Evolutionary conservation across 2,797 vertebrate genomes (phyloP).

Genomic region (Clamator glandarius): DNA sequence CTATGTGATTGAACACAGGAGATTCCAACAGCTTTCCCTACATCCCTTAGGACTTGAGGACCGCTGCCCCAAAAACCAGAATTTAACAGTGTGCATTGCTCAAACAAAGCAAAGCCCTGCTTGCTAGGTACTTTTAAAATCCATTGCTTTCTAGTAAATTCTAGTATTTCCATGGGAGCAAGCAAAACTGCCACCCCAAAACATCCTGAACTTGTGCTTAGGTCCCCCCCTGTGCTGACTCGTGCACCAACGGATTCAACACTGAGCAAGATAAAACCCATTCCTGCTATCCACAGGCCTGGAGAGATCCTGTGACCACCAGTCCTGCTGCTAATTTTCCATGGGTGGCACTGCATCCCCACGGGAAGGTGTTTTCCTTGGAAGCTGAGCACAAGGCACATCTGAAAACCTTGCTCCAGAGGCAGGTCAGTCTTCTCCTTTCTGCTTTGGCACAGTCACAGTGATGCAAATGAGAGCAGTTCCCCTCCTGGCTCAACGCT

Average conservation of each 20-base stretch:
- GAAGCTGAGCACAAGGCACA: background rate
- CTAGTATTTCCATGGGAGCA: background rate
- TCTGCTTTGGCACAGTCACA: background rate
- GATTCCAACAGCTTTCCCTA: background rate
- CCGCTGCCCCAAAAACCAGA: background rate
- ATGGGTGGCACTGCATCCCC: background rate
- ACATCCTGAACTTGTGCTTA: background rate
- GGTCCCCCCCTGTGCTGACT: background rate
- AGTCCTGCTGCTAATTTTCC: background rate
- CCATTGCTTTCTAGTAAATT: background rate
- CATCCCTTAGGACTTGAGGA: rapidly evolving
- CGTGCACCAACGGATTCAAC: rapidly evolving
- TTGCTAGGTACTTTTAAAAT: background rate
- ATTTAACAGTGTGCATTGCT: background rate
- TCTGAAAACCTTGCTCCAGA: background rate
- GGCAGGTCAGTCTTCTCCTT: background rate
- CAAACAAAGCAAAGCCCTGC: background rate
- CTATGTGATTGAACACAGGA: background rate
- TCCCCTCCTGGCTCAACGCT: background rate
- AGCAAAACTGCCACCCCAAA: background rate
- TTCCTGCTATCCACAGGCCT: background rate
- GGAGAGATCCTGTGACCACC: background rate
- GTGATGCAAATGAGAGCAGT: background rate
- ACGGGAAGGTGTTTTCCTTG: background rate
- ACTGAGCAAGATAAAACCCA: background rate